Base-by-base conservation (phyloP, 2,797 vertebrate species). In the Oreochromis grahami region DNA sequence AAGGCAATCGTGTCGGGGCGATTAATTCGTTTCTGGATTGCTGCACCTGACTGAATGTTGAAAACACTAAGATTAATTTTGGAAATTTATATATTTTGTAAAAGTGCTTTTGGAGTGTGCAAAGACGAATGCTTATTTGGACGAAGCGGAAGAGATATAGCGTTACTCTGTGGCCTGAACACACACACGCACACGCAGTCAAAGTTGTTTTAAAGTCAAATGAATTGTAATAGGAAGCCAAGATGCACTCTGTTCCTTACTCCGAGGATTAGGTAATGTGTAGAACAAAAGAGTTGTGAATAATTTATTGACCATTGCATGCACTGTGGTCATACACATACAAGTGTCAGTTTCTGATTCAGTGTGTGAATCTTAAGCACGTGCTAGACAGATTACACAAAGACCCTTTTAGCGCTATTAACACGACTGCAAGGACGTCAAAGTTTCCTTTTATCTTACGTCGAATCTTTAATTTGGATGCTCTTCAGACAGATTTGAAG, bases 201-300 rank as follows among this genome's bases (percentile, higher is more conserved):
- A 96, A 96, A 95, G 95, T 96, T 96, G 94, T 95, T 96, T 96
- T 94, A 95, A 96, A 96, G 95, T 96, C 96, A 96, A 96, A 96
- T 92, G 94, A 94, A 95, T 96, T 96, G 95, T 92, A 95, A 94
- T 83, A 82, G 92, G 87, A 95, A 91, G 91, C 93, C 43, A 76
- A 91, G 92, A 93, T 92, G 88, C 92, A 91, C 92, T 93, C 89
- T 94, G 91, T 87, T 91, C 86, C 81, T 85, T 53, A 89, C 92
- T 87, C 93, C 74, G 81, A 91, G 94, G 94, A 95, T 94, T 92
- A 84, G 95, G 93, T 95, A 93, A 94, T 95, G 95, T 96, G 95
- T 95, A 94, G 93, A 94, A 95, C 95, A 96, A 96, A 96, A 94
- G 91, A 91, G 77, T 82, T 84, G 91, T 97, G 93, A 96, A 97